phyloP scores from a whole-genome alignment of 2,888 invertebrate species.

The Tipula confusa region DNA sequence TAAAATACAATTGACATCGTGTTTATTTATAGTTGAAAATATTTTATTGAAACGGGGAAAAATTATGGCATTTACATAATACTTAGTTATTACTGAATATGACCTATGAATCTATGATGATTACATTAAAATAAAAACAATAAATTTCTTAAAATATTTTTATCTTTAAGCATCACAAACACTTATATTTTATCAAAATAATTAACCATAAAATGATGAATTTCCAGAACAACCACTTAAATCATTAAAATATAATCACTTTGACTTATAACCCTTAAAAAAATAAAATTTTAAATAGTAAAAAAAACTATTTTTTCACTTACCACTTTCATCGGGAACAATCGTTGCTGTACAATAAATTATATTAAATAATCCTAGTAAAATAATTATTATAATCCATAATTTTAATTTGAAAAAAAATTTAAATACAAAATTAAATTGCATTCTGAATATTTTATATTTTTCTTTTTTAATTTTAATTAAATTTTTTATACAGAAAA shows the following conservation, averaged over 20 bases:
- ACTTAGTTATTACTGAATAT: too few relatives aligned
- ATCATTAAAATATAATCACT: constrained; percentile 15
- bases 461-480: too few relatives aligned
- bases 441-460: neutral
- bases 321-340: constrained; percentile 30
- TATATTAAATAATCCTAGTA: constrained; percentile 27
- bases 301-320: neutral
- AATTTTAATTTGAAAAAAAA: neutral
- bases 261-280: constrained; percentile 12
- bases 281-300: neutral
- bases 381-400: constrained; percentile 15
- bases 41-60: too few relatives aligned
- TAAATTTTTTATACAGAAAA: neutral
- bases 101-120: too few relatives aligned
- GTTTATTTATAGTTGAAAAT: too few relatives aligned
- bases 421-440: neutral
- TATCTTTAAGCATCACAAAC: neutral
- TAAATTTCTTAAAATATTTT: neutral
- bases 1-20: too few relatives aligned
- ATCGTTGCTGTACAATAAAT: constrained; percentile 20
- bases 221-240: neutral
- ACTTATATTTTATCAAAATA: neutral
- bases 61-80: too few relatives aligned
- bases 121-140: too few relatives aligned
- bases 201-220: neutral